Percentiles rank a stretch among this genome's conserved stretches.
Conservation (phyloP, 1,140 invertebrate genomes). For the Aphelenchoides fujianensis region DNA sequence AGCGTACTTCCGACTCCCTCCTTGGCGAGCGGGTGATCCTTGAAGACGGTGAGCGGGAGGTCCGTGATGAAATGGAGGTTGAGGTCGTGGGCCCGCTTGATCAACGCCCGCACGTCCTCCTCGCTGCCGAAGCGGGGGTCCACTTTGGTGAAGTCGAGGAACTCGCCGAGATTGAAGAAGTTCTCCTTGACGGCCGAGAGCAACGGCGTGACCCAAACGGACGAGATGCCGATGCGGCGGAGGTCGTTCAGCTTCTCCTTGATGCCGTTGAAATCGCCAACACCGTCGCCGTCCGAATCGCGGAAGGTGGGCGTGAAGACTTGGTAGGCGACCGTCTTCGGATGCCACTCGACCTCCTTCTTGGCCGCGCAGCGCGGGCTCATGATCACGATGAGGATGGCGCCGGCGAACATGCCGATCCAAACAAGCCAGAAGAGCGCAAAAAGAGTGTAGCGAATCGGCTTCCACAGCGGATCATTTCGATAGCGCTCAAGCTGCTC, state of each 20-base stretch:
- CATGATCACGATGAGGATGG: constrained; percentile 59
- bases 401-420: constrained; percentile 57
- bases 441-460: constrained; percentile 44
- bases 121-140: constrained; percentile 50
- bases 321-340: constrained; percentile 52
- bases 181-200: constrained; percentile 46
- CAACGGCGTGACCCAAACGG: constrained; percentile 54
- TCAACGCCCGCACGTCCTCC: constrained; percentile 50
- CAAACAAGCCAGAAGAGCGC: constrained; percentile 58
- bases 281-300: constrained; percentile 58
- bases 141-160: constrained; percentile 40
- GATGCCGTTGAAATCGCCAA: constrained; percentile 56
- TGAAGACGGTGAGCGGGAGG: constrained; percentile 19
- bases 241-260: constrained; percentile 56
- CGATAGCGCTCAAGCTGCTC: constrained; percentile 59
- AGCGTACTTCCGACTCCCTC: constrained; percentile 20
- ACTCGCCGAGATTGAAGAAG: constrained; percentile 37
- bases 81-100: constrained; percentile 48
- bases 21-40: not conserved
- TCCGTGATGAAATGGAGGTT: constrained; percentile 28
- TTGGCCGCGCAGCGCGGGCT: constrained; percentile 59
- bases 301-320: constrained; percentile 58
- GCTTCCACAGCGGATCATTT: constrained; percentile 61
- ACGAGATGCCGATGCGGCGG: constrained; percentile 50
- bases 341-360: constrained; percentile 43